Evolutionary conservation across 2,797 vertebrate genomes (phyloP).

Genomic region (Lagocephalus sceleratus): DNA sequence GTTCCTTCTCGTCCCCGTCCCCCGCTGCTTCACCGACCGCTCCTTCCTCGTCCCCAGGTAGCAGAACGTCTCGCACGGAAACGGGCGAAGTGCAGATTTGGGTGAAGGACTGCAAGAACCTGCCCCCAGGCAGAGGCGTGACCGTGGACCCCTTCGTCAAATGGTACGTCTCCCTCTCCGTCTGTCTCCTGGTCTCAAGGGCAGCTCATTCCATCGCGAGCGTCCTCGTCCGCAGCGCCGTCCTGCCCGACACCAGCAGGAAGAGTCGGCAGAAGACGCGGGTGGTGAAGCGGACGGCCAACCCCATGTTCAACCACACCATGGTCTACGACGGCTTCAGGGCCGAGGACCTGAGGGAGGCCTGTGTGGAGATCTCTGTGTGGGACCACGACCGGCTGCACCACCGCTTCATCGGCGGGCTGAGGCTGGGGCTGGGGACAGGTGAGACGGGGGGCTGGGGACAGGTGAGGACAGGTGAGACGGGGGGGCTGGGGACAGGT

Average conservation of each 20-base stretch:
- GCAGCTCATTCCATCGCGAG: no score
- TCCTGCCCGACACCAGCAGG: conserved; percentile 86
- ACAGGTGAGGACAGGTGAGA: conserved; percentile 87
- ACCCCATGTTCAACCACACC: conserved; percentile 92
- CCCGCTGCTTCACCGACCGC: not conserved
- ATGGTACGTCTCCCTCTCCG: conserved; percentile 74
- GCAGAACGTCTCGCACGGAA: conserved; percentile 67
- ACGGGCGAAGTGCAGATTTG: conserved; percentile 91
- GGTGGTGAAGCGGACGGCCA: conserved; percentile 82
- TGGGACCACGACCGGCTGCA: conserved; percentile 90
- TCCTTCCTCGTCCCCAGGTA: conserved; percentile 62
- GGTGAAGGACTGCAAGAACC: conserved; percentile 91
- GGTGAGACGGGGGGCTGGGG: conserved; percentile 79
- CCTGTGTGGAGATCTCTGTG: conserved; percentile 89
- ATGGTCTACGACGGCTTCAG: conserved; percentile 93
- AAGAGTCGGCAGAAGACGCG: conserved; percentile 90
- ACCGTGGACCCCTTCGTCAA: conserved; percentile 90
- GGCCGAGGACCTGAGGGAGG: conserved; percentile 84
- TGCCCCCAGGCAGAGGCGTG: conserved; percentile 78
- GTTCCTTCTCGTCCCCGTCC: not conserved
- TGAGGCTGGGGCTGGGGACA: conserved; percentile 88
- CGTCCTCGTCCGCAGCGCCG: conserved; percentile 68
- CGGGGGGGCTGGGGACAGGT: conserved; percentile 85
- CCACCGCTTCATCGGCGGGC: conserved; percentile 88
- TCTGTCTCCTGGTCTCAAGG: no score